These are phyloP conservation scores for Heliconius hewitsoni DNA, from an alignment of 1,140 invertebrate species.

Conservation along the genomic window DNA sequence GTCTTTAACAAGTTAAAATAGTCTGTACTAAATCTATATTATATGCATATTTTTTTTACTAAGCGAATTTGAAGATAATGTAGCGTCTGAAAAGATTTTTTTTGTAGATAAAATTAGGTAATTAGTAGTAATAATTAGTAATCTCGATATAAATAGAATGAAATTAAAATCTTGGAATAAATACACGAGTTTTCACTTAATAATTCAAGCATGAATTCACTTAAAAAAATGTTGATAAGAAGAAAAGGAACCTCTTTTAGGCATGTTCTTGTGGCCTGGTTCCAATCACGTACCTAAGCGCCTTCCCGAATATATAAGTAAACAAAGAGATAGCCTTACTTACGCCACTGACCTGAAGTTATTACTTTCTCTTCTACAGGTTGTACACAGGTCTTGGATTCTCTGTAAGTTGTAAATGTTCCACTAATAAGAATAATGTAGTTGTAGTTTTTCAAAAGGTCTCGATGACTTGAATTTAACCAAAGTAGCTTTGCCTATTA, in stretches of 20 bases:
- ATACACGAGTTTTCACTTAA: background rate
- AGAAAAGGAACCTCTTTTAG: conserved; percentile 26
- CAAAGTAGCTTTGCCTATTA: too few species aligned
- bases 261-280: conserved; percentile 31
- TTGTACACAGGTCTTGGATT: conserved; percentile 17
- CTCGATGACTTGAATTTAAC: too few species aligned
- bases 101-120: too few species aligned
- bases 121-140: too few species aligned
- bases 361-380: conserved; percentile 31
- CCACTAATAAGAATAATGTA: conserved; percentile 12
- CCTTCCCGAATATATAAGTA: conserved; percentile 34
- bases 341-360: conserved; percentile 33
- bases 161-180: background rate
- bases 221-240: background rate
- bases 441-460: background rate
- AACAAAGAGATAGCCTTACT: conserved; percentile 35
- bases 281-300: conserved; percentile 34
- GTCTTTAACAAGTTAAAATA: background rate
- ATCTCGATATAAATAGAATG: background rate
- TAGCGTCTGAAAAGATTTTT: too few species aligned
- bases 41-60: background rate
- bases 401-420: conserved; percentile 13
- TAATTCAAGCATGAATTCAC: background rate
- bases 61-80: background rate
- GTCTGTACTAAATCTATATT: background rate